Evolutionary conservation across 2,797 vertebrate species (phyloP).

Genomic region (Mormyrops attenuatus): DNA sequence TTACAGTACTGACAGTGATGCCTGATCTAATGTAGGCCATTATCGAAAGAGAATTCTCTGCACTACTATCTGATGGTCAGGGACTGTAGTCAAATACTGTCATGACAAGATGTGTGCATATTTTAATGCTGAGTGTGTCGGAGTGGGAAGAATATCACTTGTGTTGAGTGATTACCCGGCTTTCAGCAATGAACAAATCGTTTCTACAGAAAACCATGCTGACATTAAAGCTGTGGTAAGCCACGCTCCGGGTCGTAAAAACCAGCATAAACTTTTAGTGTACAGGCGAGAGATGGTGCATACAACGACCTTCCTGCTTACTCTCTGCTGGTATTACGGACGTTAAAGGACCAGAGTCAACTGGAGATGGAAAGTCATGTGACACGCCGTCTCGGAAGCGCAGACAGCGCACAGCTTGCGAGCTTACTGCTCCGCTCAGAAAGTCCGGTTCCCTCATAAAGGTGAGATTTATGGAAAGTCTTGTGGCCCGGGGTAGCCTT

Average conservation of each 20-base stretch:
- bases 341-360: background rate
- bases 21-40: background rate
- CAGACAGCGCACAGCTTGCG: background rate
- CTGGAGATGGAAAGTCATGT: background rate
- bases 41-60: background rate
- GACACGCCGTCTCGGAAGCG: background rate
- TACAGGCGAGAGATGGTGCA: background rate
- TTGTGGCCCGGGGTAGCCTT: background rate
- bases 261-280: background rate
- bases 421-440: background rate
- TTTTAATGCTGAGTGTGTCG: background rate
- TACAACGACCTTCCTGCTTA: background rate
- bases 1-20: background rate
- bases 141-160: background rate
- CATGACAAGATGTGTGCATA: background rate
- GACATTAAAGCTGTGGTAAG: background rate
- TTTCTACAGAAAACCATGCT: background rate
- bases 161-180: background rate
- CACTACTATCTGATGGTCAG: background rate
- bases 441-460: background rate
- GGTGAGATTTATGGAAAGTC: background rate
- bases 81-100: background rate
- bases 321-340: background rate
- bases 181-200: background rate
- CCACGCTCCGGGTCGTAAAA: background rate